Evolutionary conservation across 2,797 vertebrate genomes (phyloP).

Genomic region (Furcifer pardalis): DNA sequence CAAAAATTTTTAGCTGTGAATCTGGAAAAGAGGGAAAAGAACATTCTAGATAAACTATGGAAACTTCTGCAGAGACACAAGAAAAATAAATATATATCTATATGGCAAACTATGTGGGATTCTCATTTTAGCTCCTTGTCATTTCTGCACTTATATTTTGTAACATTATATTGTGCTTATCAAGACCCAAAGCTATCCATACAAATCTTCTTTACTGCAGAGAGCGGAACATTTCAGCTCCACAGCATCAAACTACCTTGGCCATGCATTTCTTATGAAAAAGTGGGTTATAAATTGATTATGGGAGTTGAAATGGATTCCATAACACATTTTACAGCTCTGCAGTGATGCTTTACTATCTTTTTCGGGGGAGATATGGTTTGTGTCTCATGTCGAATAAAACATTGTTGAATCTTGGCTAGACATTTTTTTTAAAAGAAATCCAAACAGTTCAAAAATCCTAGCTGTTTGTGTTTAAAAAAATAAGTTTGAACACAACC

Average conservation of each 20-base stretch:
- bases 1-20: neutral
- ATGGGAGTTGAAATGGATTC: neutral
- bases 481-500: neutral
- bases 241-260: neutral
- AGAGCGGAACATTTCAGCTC: neutral
- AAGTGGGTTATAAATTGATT: neutral
- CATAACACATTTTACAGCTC: neutral
- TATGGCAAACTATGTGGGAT: neutral
- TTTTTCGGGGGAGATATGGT: neutral
- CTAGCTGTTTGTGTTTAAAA: neutral
- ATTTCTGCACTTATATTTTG: neutral
- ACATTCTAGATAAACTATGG: neutral
- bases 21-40: too few species aligned
- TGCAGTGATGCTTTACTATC: neutral
- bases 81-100: neutral
- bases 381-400: neutral
- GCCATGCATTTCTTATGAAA: neutral
- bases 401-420: neutral
- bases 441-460: neutral
- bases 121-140: neutral
- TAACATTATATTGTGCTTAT: neutral
- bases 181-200: neutral
- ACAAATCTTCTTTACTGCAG: neutral
- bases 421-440: neutral
- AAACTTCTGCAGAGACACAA: too few species aligned